Evolutionary conservation across 2,888 invertebrate genomes (phyloP).

Genomic region (Epinotia nisella): DNA sequence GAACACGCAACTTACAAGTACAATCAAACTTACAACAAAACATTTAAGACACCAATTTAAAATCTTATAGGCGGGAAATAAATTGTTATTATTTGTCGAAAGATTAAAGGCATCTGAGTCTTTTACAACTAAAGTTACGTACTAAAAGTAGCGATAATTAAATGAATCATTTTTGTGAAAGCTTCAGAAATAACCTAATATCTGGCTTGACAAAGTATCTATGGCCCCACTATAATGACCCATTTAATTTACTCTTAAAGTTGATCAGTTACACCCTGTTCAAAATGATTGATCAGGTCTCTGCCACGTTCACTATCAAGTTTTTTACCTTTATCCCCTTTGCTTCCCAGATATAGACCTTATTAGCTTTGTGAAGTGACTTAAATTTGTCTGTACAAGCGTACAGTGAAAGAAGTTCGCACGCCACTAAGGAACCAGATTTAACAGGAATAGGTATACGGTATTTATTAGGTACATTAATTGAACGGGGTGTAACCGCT

Average conservation of each 20-base stretch:
- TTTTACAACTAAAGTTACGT: no score
- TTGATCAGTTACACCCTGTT: neutral
- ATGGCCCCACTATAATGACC: neutral
- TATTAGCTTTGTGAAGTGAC: no score
- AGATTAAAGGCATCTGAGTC: slow-evolving; percentile 16
- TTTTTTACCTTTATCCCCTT: no score
- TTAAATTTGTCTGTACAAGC: no score
- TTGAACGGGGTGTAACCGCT: neutral
- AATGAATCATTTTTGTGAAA: neutral
- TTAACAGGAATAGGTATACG: no score
- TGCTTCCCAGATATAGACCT: no score
- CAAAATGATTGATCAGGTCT: neutral
- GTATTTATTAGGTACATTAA: no score
- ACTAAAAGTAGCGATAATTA: slow-evolving; percentile 1
- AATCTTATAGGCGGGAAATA: slow-evolving; percentile 33
- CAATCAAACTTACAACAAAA: slow-evolving; percentile 13
- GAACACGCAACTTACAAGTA: slow-evolving; percentile 7
- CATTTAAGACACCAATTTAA: slow-evolving; percentile 16
- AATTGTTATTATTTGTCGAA: slow-evolving; percentile 30
- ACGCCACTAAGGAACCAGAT: no score
- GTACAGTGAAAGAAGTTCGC: no score
- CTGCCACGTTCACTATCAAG: no score
- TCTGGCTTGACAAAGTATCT: neutral
- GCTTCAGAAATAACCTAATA: neutral
- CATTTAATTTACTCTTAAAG: neutral